These are phyloP conservation scores for Drosophila nr. medialis DNA, from an alignment of 2,888 invertebrate genomes.

Conservation along the genomic window DNA sequence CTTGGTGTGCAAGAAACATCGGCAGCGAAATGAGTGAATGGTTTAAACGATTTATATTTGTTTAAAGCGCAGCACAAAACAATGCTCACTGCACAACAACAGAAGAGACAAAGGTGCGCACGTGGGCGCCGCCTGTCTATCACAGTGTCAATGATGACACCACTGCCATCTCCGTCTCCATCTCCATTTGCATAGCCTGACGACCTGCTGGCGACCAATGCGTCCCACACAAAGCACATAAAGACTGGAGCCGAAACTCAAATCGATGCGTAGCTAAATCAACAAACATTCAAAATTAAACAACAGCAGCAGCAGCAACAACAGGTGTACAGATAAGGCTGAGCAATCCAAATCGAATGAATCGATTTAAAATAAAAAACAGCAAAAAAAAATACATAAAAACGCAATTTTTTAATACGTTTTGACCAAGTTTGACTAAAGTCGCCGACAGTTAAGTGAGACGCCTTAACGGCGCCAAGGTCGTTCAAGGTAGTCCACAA, in stretches of 20 bases:
- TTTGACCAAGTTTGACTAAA: slow-evolving; percentile 73
- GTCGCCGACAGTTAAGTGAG: slow-evolving; percentile 47
- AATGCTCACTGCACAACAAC: slow-evolving; percentile 21
- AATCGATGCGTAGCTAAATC: slow-evolving; percentile 27
- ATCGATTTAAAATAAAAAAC: slow-evolving; percentile 9
- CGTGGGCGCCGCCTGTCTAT: slow-evolving; percentile 34
- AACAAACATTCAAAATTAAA: slow-evolving; percentile 15
- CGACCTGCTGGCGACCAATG: slow-evolving; percentile 15
- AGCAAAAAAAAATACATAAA: slow-evolving; percentile 7
- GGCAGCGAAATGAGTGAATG: slow-evolving; percentile 11
- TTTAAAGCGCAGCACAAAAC: slow-evolving; percentile 15
- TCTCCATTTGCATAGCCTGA: slow-evolving; percentile 38
- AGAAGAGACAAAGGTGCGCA: slow-evolving; percentile 1
- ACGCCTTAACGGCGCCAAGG: slow-evolving; percentile 71
- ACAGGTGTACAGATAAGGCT: slow-evolving; percentile 50
- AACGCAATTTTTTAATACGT: slow-evolving; percentile 59
- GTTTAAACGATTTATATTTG: slow-evolving; percentile 21
- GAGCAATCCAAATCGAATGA: slow-evolving; percentile 37
- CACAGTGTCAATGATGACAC: slow-evolving; percentile 75
- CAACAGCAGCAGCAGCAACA: slow-evolving; percentile 11
- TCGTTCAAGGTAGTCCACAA: slow-evolving; percentile 78
- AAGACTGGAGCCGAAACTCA: slow-evolving; percentile 19
- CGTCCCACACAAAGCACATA: slow-evolving; percentile 32
- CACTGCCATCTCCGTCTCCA: slow-evolving; percentile 14
- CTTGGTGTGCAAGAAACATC: slow-evolving; percentile 45